Conservation (phyloP, 2,888 invertebrate genomes). For the Malthinus seriepunctatus region DNA sequence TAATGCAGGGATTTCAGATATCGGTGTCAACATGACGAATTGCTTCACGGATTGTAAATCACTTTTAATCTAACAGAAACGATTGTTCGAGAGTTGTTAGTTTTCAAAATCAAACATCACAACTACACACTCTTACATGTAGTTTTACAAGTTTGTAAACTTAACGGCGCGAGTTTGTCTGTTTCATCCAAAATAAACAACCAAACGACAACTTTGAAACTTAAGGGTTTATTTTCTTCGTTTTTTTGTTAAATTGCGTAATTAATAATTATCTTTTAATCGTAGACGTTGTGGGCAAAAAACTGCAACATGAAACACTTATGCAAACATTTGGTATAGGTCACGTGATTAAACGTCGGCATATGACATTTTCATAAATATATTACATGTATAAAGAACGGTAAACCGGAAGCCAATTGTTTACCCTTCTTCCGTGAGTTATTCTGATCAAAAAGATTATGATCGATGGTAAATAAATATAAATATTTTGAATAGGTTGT, state of each 20-base stretch:
- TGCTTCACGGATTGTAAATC: slow-evolving; percentile 56
- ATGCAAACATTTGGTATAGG: slow-evolving; percentile 22
- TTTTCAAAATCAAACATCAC: slow-evolving; percentile 19
- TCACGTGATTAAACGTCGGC: slow-evolving; percentile 28
- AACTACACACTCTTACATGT: not conserved
- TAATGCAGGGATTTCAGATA: slow-evolving; percentile 56
- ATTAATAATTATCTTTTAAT: too few relatives aligned
- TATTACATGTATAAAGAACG: slow-evolving; percentile 26
- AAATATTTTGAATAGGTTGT: slow-evolving; percentile 27
- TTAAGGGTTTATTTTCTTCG: too few relatives aligned
- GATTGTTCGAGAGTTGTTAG: slow-evolving; percentile 18
- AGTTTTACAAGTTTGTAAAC: slow-evolving; percentile 4
- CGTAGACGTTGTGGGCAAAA: not conserved
- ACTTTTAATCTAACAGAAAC: slow-evolving; percentile 51
- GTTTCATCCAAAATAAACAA: not conserved
- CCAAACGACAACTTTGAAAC: too few relatives aligned
- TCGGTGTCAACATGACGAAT: slow-evolving; percentile 56
- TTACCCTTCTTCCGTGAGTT: slow-evolving; percentile 33
- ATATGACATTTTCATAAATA: slow-evolving; percentile 30
- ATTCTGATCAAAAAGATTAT: slow-evolving; percentile 31
- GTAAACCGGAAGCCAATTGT: slow-evolving; percentile 31
- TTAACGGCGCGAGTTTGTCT: not conserved
- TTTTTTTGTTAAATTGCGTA: too few relatives aligned
- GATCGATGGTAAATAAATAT: slow-evolving; percentile 34
- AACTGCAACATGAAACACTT: slow-evolving; percentile 11